Evolutionary conservation across 2,113 vertebrate species (phyloP).

Genomic region (Tychaedon coryphoeus): DNA sequence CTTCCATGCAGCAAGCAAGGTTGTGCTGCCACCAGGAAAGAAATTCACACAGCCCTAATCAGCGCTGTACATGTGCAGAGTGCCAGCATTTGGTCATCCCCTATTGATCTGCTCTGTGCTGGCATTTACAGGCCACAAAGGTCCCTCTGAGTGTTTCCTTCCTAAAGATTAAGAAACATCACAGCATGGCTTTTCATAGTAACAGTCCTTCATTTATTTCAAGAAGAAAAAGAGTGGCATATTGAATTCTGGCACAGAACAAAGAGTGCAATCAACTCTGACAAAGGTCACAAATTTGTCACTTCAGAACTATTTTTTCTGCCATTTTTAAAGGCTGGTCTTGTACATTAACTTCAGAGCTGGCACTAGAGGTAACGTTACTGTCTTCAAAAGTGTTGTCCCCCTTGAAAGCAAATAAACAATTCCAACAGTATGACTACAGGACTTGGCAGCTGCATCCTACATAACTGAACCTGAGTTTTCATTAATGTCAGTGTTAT

Average conservation of each 20-base stretch:
- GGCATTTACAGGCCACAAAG: background rate
- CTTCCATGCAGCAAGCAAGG: background rate
- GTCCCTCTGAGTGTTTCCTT: background rate
- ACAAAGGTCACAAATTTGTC: background rate
- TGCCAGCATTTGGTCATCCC: background rate
- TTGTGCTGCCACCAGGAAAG: background rate
- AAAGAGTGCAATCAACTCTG: background rate
- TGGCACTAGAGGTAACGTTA: background rate
- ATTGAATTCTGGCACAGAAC: background rate
- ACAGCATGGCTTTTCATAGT: background rate
- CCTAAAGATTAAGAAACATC: background rate
- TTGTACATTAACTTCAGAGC: background rate
- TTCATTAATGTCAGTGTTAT: background rate
- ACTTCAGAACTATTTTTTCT: background rate
- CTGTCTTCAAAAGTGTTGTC: background rate
- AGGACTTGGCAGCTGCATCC: background rate
- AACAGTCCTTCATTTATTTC: background rate
- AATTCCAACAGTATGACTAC: background rate
- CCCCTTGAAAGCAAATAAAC: background rate
- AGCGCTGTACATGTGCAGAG: fast-evolving
- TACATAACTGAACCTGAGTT: background rate
- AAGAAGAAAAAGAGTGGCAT: background rate
- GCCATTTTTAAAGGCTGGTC: background rate
- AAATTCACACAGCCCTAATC: background rate
- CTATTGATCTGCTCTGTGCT: background rate